A percentile compares a stretch with the other conserved stretches of the same genome.
Conservation (phyloP, 1,140 invertebrate species). For the Drosophila eugracilis region DNA sequence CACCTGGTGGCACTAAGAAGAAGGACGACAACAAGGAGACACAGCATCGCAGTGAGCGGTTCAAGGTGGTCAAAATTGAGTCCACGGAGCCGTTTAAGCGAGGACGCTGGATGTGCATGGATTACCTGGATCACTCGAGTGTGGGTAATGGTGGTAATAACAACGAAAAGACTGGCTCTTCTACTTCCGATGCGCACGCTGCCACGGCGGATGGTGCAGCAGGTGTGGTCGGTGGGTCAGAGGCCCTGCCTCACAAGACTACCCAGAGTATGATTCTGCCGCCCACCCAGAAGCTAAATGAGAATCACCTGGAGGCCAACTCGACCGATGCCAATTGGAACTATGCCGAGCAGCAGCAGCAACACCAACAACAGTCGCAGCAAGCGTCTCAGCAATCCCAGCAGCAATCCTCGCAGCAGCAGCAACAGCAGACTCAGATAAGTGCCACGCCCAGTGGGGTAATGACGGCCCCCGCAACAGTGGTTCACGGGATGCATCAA, state of each 20-base stretch:
- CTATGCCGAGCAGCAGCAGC: constrained; percentile 50
- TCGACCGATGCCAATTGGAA: constrained; percentile 82
- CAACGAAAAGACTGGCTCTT: constrained; percentile 79
- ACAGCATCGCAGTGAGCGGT: constrained; percentile 93
- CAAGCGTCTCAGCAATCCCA: constrained; percentile 12
- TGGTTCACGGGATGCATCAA: constrained; percentile 81
- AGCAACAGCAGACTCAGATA: constrained; percentile 37
- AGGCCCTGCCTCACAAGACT: constrained; percentile 63
- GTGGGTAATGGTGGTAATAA: constrained; percentile 69
- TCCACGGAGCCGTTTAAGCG: constrained; percentile 97
- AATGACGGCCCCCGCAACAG: constrained; percentile 76
- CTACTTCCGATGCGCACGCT: constrained; percentile 39
- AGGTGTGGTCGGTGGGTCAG: constrained; percentile 7
- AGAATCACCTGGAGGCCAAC: constrained; percentile 74
- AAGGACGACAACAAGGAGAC: constrained; percentile 88
- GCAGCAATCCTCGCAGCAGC: constrained; percentile 22
- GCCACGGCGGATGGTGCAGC: constrained; percentile 28
- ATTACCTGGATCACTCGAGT: constrained; percentile 94
- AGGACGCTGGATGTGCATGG: constrained; percentile 97
- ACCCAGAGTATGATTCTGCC: constrained; percentile 83
- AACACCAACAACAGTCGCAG: constrained; percentile 16
- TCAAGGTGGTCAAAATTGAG: constrained; percentile 98
- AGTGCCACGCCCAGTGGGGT: constrained; percentile 68
- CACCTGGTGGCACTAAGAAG: constrained; percentile 86
- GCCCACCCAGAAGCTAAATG: constrained; percentile 65